Evolutionary conservation across 2,113 vertebrate species (phyloP).

Genomic region (Syrmaticus mikado): DNA sequence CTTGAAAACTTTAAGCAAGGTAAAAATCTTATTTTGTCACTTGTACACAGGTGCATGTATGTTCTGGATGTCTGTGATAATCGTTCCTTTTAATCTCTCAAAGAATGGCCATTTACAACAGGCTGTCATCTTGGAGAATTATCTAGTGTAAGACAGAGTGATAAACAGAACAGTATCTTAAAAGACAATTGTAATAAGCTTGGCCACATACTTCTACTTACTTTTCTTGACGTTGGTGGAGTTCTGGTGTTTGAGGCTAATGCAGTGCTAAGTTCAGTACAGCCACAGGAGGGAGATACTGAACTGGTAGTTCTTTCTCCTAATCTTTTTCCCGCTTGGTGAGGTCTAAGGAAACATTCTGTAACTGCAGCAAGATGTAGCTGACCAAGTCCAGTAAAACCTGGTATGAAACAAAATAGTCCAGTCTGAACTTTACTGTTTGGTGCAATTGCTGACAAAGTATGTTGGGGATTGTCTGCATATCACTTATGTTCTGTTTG

Average conservation of each 20-base stretch:
- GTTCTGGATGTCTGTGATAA: not conserved
- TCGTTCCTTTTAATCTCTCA: not conserved
- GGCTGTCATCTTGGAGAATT: not conserved
- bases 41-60: not conserved
- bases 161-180: not conserved
- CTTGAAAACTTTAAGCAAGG: constrained; percentile 98
- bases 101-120: not conserved
- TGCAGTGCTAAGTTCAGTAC: rapidly evolving
- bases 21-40: constrained; percentile 46
- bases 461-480: not conserved
- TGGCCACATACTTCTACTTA: not conserved
- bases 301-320: not conserved
- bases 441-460: not conserved
- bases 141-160: not conserved
- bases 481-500: not conserved
- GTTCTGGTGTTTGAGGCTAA: not conserved
- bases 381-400: not conserved
- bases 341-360: not conserved
- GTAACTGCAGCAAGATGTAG: not conserved
- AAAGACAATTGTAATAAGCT: not conserved
- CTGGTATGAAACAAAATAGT: not conserved
- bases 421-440: not conserved
- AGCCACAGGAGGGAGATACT: not conserved
- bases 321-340: not conserved
- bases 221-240: not conserved